Evolutionary conservation across 2,797 vertebrate species (phyloP).

Genomic region (Danio tinwini): DNA sequence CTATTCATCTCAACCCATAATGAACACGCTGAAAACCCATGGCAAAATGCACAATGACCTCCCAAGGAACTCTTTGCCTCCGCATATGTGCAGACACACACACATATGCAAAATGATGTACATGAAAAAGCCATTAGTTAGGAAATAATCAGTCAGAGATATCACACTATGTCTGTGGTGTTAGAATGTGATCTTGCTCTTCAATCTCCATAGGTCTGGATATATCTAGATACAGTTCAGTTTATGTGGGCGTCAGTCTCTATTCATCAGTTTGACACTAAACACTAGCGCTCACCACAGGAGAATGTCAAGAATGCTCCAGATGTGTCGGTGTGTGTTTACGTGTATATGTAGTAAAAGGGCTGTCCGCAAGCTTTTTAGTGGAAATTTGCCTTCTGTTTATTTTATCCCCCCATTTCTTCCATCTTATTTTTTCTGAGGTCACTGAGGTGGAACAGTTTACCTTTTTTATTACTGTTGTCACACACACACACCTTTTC

Average conservation of each 20-base stretch:
- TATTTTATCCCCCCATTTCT: neutral
- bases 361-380: neutral
- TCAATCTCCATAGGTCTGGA: constrained; percentile 14
- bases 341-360: constrained; percentile 20
- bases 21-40: constrained; percentile 27
- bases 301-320: constrained; percentile 57
- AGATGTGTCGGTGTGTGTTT: constrained; percentile 47
- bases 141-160: neutral
- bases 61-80: constrained; percentile 1
- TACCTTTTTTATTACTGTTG: too few relatives aligned
- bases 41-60: constrained; percentile 23
- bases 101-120: neutral
- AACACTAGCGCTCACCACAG: constrained; percentile 37
- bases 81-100: neutral
- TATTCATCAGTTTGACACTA: constrained; percentile 40
- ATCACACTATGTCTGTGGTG: neutral
- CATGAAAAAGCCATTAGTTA: neutral
- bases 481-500: too few relatives aligned
- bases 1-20: constrained; percentile 31
- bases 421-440: neutral
- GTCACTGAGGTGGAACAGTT: too few relatives aligned
- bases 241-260: constrained; percentile 21
- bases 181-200: neutral
- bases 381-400: constrained; percentile 1
- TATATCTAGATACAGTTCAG: neutral